Conservation (phyloP, 2,797 vertebrate species). For the Coendou prehensilis region DNA sequence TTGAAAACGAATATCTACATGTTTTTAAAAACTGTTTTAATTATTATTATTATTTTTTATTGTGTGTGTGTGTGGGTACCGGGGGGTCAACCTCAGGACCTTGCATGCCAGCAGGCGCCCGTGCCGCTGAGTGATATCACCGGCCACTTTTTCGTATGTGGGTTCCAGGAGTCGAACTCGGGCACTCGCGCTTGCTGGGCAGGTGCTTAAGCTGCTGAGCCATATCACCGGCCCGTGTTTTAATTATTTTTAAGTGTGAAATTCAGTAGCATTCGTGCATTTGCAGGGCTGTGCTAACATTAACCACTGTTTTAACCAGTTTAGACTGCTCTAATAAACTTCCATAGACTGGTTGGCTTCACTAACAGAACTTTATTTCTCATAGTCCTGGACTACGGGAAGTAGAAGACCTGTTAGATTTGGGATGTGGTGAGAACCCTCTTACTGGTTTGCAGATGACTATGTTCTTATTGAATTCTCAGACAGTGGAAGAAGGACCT, state of each 20-base stretch:
- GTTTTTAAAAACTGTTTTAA: neutral
- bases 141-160: too few species aligned
- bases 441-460: neutral
- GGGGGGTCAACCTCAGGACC: too few species aligned
- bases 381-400: neutral
- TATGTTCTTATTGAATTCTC: neutral
- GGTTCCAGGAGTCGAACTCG: too few species aligned
- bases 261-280: neutral
- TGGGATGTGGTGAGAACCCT: neutral
- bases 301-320: neutral
- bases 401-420: neutral
- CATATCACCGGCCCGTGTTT: neutral
- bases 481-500: neutral
- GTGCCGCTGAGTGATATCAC: too few species aligned
- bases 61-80: too few species aligned
- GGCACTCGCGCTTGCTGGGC: too few species aligned
- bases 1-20: neutral
- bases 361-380: neutral
- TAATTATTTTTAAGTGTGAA: neutral
- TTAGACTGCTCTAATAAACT: neutral
- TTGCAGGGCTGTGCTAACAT: neutral
- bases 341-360: neutral
- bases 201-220: too few species aligned
- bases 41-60: neutral
- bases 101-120: too few species aligned